Conservation (phyloP, 2,113 vertebrate genomes). For the Oostethus manadensis region DNA sequence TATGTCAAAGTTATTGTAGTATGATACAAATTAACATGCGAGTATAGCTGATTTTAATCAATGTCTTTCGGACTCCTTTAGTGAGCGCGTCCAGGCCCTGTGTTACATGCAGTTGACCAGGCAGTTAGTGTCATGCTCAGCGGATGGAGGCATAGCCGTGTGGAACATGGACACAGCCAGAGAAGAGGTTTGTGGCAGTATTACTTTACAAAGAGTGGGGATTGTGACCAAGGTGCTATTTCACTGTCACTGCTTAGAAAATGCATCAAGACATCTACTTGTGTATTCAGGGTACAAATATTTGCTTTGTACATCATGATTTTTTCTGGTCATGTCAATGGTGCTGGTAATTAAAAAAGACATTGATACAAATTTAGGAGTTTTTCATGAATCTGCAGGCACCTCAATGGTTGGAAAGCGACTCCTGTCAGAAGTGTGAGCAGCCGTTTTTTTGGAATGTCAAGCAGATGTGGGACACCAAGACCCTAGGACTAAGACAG, state of each 20-base stretch:
- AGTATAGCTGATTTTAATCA: background rate
- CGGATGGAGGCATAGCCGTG: conserved; percentile 90
- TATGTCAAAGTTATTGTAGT: too few relatives aligned
- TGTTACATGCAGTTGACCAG: conserved; percentile 86
- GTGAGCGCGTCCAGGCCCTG: conserved; percentile 90
- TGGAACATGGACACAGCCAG: conserved; percentile 96
- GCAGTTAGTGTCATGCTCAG: conserved; percentile 89
- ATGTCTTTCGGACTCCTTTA: conserved; percentile 40
- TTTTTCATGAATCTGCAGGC: conserved; percentile 67
- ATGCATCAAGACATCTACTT: too few relatives aligned
- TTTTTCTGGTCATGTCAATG: background rate
- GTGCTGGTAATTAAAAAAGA: background rate
- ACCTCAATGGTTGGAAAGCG: conserved; percentile 93
- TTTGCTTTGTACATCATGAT: background rate
- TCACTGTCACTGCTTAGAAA: background rate
- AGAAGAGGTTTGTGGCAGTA: conserved; percentile 80
- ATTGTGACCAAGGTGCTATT: background rate
- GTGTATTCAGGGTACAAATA: background rate
- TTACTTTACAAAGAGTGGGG: background rate
- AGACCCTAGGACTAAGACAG: conserved; percentile 89
- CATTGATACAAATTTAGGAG: background rate
- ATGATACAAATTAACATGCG: too few relatives aligned
- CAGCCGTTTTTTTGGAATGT: conserved; percentile 99
- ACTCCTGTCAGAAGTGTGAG: conserved; percentile 96
- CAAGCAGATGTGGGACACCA: conserved; percentile 99